Evolutionary conservation across 2,113 vertebrate genomes (phyloP).

Genomic region (Indri indri): DNA sequence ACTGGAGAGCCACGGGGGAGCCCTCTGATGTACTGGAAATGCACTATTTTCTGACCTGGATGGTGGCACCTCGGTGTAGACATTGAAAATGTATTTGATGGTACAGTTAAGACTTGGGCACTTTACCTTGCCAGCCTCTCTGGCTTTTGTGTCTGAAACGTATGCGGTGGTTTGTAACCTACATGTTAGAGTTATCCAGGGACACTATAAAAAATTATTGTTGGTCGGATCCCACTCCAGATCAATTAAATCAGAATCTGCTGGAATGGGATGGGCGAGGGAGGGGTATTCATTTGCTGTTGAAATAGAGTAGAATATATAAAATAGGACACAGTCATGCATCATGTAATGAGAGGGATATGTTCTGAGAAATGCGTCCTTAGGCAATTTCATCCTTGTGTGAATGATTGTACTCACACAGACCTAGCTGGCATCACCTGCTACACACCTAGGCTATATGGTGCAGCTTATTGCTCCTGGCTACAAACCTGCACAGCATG

Average conservation of each 20-base stretch:
- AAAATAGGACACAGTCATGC: not conserved
- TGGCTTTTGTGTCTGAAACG: not conserved
- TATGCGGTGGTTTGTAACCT: not conserved
- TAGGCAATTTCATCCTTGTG: not conserved
- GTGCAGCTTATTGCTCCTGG: not conserved
- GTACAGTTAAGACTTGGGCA: not conserved
- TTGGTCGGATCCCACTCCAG: not conserved
- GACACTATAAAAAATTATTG: not conserved
- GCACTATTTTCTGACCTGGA: not conserved
- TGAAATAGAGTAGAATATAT: not conserved
- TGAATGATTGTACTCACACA: not conserved
- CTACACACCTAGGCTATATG: not conserved
- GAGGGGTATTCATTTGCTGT: not conserved
- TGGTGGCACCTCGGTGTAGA: not conserved
- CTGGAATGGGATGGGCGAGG: too few species aligned
- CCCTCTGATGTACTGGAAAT: not conserved
- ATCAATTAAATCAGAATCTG: not conserved
- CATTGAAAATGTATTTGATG: not conserved
- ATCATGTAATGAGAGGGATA: not conserved
- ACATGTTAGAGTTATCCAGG: not conserved
- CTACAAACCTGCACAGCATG: not conserved
- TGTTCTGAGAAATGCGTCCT: not conserved
- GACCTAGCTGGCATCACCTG: not conserved
- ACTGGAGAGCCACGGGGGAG: too few species aligned
- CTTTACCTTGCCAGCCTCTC: not conserved